These are phyloP conservation scores for Lucifuga dentata DNA, from an alignment of 2,113 vertebrate species.

Conservation along the genomic window DNA sequence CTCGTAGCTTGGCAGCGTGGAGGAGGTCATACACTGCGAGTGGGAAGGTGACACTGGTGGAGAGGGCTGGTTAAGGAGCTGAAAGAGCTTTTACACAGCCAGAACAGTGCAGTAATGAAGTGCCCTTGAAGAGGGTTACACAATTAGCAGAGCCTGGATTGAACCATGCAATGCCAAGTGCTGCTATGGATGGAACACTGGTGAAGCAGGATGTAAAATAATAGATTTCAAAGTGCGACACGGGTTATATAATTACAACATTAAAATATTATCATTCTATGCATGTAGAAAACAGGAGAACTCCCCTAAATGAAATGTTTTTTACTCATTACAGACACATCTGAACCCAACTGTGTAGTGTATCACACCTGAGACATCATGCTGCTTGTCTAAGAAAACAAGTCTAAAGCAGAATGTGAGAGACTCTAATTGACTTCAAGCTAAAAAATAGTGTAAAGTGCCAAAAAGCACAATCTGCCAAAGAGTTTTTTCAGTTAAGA, in stretches of 20 bases:
- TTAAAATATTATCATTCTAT: not conserved
- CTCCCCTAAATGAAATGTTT: no score
- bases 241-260: not conserved
- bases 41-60: conserved; percentile 54
- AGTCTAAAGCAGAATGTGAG: not conserved
- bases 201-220: conserved; percentile 1
- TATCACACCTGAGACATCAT: no score
- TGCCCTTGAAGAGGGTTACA: conserved; percentile 57
- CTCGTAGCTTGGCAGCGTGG: conserved; percentile 34
- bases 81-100: conserved; percentile 61
- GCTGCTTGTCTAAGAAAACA: not conserved
- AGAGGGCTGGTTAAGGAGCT: conserved; percentile 62
- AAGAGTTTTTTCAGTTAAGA: no score
- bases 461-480: no score
- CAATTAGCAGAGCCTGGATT: conserved; percentile 51
- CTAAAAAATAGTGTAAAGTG: no score
- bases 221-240: not conserved
- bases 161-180: conserved; percentile 36
- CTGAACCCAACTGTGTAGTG: not conserved
- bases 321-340: not conserved
- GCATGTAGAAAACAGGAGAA: not conserved
- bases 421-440: no score
- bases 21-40: conserved; percentile 59
- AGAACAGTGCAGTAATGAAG: conserved; percentile 58
- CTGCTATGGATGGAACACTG: conserved; percentile 1